phyloP scores from a whole-genome alignment of 1,140 invertebrate genomes.

The Apocrypta bakeri region DNA sequence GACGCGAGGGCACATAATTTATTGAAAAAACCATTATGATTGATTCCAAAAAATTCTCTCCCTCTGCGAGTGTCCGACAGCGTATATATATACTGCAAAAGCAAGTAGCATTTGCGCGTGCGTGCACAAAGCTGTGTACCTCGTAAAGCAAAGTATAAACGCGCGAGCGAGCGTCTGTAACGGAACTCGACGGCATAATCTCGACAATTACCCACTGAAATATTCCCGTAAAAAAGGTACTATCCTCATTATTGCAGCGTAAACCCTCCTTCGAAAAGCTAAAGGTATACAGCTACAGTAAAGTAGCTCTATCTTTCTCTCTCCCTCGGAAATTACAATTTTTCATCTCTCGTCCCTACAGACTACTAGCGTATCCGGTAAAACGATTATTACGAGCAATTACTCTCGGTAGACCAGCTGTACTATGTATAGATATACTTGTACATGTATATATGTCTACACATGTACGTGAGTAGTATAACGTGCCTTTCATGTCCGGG shows the following conservation, averaged over 20 bases:
- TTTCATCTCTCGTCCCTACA: constrained; percentile 22
- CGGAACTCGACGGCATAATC: constrained; percentile 5
- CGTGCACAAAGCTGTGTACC: not conserved
- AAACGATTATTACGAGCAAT: constrained; percentile 45
- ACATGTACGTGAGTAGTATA: not conserved
- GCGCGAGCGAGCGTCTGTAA: too few species aligned
- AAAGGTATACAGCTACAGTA: not conserved
- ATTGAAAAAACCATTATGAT: not conserved
- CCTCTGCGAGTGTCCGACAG: not conserved
- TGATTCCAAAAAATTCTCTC: not conserved
- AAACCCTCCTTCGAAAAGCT: constrained; percentile 14
- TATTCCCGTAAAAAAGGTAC: not conserved
- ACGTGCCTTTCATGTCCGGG: not conserved
- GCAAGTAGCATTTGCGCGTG: too few species aligned
- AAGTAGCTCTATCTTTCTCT: not conserved
- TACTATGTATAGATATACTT: not conserved
- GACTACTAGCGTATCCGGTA: not conserved
- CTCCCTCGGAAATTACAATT: constrained; percentile 22
- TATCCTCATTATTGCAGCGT: constrained; percentile 23
- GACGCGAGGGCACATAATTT: too few species aligned
- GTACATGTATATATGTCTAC: too few species aligned
- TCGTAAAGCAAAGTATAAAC: not conserved
- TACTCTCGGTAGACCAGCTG: constrained; percentile 25
- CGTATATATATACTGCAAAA: too few species aligned
- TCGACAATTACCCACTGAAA: constrained; percentile 16